Conservation (phyloP, 2,888 invertebrate genomes). For the Iselma pallidipennis region DNA sequence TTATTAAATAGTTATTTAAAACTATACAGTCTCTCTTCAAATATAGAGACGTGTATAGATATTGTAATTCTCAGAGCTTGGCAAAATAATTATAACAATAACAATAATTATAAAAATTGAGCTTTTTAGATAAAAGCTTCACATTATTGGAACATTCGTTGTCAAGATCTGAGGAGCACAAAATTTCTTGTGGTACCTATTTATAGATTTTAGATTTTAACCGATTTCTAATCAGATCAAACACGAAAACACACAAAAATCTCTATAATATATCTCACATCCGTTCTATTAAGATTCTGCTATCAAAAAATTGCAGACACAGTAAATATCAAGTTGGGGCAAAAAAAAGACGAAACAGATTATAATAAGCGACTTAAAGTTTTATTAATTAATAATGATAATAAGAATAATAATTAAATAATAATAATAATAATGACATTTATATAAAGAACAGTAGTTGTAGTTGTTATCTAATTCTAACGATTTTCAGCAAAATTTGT, state of each 20-base stretch:
- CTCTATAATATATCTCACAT: too few relatives aligned
- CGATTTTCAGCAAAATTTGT: slow-evolving; percentile 18
- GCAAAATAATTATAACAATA: slow-evolving; percentile 18
- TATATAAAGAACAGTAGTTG: slow-evolving; percentile 16
- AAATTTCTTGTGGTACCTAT: slow-evolving; percentile 4
- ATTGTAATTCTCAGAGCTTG: too few relatives aligned
- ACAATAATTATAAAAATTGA: slow-evolving; percentile 11
- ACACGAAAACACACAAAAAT: too few relatives aligned
- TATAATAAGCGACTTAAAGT: not conserved
- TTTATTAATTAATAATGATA: not conserved
- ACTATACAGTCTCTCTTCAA: too few relatives aligned
- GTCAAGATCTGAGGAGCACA: not conserved
- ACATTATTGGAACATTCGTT: slow-evolving; percentile 5
- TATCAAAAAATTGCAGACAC: not conserved
- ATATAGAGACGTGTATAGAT: too few relatives aligned
- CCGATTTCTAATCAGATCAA: not conserved
- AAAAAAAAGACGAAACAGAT: not conserved
- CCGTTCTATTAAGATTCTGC: slow-evolving; percentile 10
- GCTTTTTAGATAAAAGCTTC: slow-evolving; percentile 14
- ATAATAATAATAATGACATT: not conserved
- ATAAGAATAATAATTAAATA: not conserved
- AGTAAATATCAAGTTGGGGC: not conserved
- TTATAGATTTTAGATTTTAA: slow-evolving; percentile 1
- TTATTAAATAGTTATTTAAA: too few relatives aligned
- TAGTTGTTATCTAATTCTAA: slow-evolving; percentile 40